Base-by-base conservation (phyloP, 1,140 invertebrate species). In the Tetramorium alpestre region DNA sequence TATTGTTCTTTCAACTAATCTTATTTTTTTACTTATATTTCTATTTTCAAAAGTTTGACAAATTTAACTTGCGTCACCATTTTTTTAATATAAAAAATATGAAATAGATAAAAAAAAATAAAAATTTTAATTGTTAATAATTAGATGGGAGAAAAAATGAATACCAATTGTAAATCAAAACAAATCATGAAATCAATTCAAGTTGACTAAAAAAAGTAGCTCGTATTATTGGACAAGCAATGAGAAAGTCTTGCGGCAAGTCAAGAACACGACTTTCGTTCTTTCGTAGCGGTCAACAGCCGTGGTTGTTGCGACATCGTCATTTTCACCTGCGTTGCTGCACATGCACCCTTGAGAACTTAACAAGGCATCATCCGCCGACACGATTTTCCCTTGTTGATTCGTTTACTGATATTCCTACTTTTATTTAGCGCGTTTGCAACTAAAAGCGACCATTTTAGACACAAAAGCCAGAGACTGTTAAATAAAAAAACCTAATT, bases 251-350 rank as follows among this genome's bases (percentile, higher is more conserved):
- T 73, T 44, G 67, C 41, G 13, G 28, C 78, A 38, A 73, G 80
- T 73, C 38, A 82, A 60, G 80, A 82, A 72, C 54, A 60, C 25
- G 41, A 82, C 51, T 82, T 72, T 82, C 67, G 76, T 80, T 67
- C 76, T 54, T 80, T 67, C 77, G 41, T 47, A 60, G 67, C 67
- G 67, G 80, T 82, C 67, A 72, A 82, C 51, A 82, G 67, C 67
- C 80, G 67, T 41, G n/a, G 16, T 54, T 44, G 51, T 82, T 82
- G 51, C 80, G 54, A 82, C 67, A 82, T 82, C 80, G 51, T 18
- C 69, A 82, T 82, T 82, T 82, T 82, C 80, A 82, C 80, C 54
- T 82, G 80, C 51, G 7, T 41, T 51, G 65, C 51, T 44, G 38
- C 78, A 72, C 78, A 72, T 33, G 49, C 78, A 82, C 78, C 78